phyloP scores from a whole-genome alignment of 2,797 vertebrate species.

The Pantherophis vulpinus region DNA sequence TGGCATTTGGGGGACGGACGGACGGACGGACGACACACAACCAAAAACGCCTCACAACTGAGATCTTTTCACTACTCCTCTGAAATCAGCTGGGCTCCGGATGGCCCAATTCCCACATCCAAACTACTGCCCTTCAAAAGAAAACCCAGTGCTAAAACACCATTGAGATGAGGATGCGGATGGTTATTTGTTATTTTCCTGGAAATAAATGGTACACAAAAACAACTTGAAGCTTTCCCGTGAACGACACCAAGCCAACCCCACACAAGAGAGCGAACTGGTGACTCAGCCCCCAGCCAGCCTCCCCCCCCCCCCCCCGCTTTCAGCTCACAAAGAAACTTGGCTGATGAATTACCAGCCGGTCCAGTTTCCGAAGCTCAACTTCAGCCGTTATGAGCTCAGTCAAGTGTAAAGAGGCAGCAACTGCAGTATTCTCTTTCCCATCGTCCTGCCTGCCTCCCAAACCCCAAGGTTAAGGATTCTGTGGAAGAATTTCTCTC shows the following conservation, averaged over 20 bases:
- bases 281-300: neutral
- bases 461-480: neutral
- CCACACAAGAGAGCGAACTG: neutral
- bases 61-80: neutral
- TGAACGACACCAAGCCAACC: neutral
- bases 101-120: neutral
- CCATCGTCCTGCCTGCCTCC: neutral
- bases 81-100: neutral
- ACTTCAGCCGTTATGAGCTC: neutral
- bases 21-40: neutral
- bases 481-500: neutral
- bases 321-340: neutral
- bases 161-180: neutral
- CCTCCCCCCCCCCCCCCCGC: neutral
- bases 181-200: neutral
- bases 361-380: neutral
- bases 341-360: neutral
- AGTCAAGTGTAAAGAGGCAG: neutral
- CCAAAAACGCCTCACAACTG: neutral
- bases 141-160: neutral
- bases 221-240: neutral
- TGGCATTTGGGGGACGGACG: neutral
- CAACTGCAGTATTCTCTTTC: neutral
- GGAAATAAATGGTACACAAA: neutral
- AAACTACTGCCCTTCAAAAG: neutral